Evolutionary conservation across 1,140 invertebrate genomes (phyloP), one percentile per base, ranked within the genome.

Genomic region (Procambarus clarkii): DNA sequence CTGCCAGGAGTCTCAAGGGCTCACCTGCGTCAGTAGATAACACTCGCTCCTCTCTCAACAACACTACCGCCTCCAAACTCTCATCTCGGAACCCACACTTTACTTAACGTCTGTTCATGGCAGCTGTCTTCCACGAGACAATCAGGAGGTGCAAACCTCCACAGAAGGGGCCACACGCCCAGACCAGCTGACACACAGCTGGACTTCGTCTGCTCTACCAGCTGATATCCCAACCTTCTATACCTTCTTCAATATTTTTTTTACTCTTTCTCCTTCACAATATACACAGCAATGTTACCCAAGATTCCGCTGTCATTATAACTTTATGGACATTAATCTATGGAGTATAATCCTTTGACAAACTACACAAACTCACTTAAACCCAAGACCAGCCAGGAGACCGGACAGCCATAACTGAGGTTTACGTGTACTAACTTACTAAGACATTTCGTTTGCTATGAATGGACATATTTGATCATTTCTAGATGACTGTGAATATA

Each of bases 381-480:
- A 45, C 24, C 13, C n/a, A 50, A n/a, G 45, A 34, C 3, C n/a
- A 60, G 34, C 50, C 44, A 69, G 60, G 71, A 44, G 45, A 45
- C 45, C 15, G 45, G 45, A 71, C 58, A 85, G 46, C 83, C 83
- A 85, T 85, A 74, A 76, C 69, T 69, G 58, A 85, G 83, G 46
- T 85, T 85, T 85, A 85, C 83, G 83, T 85, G 83, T 64, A 85
- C 83, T 71, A 85, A 82, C 80, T 82, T 60, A 50, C 80, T 24
- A 64, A 21, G 18, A 64, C 18, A 4, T 21, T 21, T 64, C 21
- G 13, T 64, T 18, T 21, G 60, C 4, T 2, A 64, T 54, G 8
- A 54, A 21, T 64, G 18, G 18, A 64, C 13, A 18, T 21, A 21
- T 64, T 64, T 21, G 13, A 64, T 5, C 18, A 15, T 64, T 64